phyloP scores from a whole-genome alignment of 1,140 invertebrate species.

The Manduca sexta region DNA sequence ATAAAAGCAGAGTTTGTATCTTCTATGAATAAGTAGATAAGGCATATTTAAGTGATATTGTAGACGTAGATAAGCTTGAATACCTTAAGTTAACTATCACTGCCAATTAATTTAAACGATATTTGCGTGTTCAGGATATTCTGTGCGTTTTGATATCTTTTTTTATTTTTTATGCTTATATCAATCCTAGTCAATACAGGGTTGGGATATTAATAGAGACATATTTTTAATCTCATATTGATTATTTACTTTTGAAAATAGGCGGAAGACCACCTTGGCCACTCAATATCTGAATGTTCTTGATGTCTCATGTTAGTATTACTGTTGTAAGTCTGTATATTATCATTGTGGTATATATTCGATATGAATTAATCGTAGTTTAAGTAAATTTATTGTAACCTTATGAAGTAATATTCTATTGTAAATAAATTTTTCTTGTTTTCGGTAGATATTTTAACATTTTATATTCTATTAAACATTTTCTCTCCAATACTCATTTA shows the following conservation, averaged over 20 bases:
- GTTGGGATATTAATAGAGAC: conserved; percentile 37
- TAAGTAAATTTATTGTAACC: neutral
- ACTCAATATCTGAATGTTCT: no score
- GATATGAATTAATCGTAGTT: neutral
- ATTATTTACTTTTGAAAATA: neutral
- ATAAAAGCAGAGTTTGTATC: no score
- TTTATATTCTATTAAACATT: conserved; percentile 6
- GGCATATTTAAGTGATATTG: no score
- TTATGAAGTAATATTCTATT: conserved; percentile 10
- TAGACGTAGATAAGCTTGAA: no score
- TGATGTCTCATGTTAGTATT: neutral
- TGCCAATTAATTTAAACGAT: conserved; percentile 44
- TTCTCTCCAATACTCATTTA: conserved; percentile 32
- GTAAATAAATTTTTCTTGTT: conserved; percentile 33
- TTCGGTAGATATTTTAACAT: conserved; percentile 8
- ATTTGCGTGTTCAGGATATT: conserved; percentile 20
- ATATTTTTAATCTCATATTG: conserved; percentile 5
- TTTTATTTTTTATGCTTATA: conserved; percentile 23
- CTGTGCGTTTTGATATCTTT: conserved; percentile 15
- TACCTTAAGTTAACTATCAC: conserved; percentile 39
- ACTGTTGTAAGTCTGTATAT: neutral
- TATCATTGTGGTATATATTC: conserved; percentile 1
- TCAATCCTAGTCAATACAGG: conserved; percentile 70
- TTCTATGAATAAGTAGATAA: no score
- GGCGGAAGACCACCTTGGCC: no score